phyloP scores from a whole-genome alignment of 2,888 invertebrate genomes.

The Atrina japonica region DNA sequence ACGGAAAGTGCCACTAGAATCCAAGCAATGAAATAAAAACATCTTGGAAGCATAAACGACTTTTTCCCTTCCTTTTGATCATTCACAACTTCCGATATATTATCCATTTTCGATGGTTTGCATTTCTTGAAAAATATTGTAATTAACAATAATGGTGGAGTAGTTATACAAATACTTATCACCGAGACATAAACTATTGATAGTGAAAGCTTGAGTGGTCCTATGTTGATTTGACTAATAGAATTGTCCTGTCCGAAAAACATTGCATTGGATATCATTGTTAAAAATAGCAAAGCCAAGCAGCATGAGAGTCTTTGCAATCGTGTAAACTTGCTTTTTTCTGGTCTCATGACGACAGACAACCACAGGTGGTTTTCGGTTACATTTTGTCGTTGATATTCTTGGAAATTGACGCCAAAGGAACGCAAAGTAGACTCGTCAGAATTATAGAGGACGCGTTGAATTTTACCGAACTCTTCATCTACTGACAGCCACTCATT shows the following conservation, averaged over 20 bases:
- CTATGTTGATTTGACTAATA: conserved; percentile 16
- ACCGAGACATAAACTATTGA: conserved; percentile 37
- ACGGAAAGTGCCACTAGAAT: conserved; percentile 22
- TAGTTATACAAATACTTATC: conserved; percentile 28
- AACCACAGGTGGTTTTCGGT: conserved; percentile 39
- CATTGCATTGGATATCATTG: conserved; percentile 44
- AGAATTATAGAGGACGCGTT: conserved; percentile 23
- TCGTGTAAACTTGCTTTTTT: conserved; percentile 34
- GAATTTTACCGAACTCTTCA: conserved; percentile 13
- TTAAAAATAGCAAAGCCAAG: conserved; percentile 31
- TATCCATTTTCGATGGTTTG: neutral
- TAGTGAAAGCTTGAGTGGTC: conserved; percentile 31
- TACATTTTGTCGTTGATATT: conserved; percentile 25
- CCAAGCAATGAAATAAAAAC: conserved; percentile 29
- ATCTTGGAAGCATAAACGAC: conserved; percentile 26
- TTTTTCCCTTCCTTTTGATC: conserved; percentile 27
- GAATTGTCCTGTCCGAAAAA: conserved; percentile 28
- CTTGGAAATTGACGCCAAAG: conserved; percentile 26
- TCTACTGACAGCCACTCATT: conserved; percentile 33
- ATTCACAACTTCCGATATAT: neutral
- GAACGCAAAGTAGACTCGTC: neutral
- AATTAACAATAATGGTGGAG: conserved; percentile 23
- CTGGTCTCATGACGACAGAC: conserved; percentile 33
- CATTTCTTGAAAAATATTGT: conserved; percentile 33
- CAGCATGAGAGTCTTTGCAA: conserved; percentile 35